These are phyloP conservation scores for Cygnus buccinator DNA, from an alignment of 2,113 vertebrate genomes.

Conservation along the genomic window DNA sequence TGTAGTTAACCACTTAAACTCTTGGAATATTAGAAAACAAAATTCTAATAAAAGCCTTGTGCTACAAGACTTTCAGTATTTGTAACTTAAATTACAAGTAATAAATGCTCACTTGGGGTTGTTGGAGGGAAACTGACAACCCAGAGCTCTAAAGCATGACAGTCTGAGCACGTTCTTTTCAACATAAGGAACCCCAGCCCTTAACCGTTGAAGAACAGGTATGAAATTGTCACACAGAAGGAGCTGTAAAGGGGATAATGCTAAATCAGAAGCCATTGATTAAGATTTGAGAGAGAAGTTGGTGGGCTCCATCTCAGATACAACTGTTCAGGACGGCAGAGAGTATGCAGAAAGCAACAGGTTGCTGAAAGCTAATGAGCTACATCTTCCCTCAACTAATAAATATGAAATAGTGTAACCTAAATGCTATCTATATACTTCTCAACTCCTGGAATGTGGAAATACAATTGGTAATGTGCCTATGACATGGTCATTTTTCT, in stretches of 20 bases:
- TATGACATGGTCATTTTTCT: slow-evolving; percentile 64
- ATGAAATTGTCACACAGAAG: slow-evolving; percentile 35
- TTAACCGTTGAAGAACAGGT: slow-evolving; percentile 43
- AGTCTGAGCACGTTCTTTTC: slow-evolving; percentile 50
- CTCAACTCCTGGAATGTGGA: slow-evolving; percentile 58
- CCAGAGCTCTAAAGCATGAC: not conserved
- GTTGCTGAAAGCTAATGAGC: slow-evolving; percentile 47
- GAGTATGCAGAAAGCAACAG: slow-evolving; percentile 26
- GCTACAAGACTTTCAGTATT: slow-evolving; percentile 48
- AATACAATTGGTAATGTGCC: slow-evolving; percentile 70
- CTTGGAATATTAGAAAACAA: slow-evolving; percentile 25
- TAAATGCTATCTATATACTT: slow-evolving; percentile 27
- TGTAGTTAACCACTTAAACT: slow-evolving; percentile 27
- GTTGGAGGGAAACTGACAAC: not conserved
- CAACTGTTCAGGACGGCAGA: slow-evolving; percentile 5
- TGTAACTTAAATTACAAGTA: not conserved
- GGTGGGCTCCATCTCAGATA: slow-evolving; percentile 32
- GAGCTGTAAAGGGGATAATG: slow-evolving; percentile 28
- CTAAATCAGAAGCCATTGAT: slow-evolving; percentile 52
- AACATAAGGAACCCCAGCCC: slow-evolving; percentile 12
- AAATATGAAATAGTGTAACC: slow-evolving; percentile 18
- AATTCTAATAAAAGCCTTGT: slow-evolving; percentile 47
- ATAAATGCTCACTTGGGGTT: slow-evolving; percentile 21
- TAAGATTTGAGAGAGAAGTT: slow-evolving; percentile 47
- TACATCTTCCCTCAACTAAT: not conserved